Evolutionary conservation across 2,888 invertebrate species (phyloP).

Genomic region (Noctua janthina): DNA sequence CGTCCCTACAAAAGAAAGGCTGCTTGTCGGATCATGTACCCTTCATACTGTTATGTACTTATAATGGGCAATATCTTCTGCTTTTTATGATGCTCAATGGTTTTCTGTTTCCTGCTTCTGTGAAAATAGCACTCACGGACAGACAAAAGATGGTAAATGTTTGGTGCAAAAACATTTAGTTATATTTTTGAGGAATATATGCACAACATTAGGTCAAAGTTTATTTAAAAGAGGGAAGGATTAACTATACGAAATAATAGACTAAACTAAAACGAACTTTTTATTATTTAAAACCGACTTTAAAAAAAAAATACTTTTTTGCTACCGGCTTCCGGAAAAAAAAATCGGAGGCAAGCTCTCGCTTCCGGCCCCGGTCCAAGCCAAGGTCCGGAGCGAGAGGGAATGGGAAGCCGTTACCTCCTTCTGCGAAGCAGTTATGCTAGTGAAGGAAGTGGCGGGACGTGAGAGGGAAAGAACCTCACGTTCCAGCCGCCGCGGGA

Average conservation of each 20-base stretch:
- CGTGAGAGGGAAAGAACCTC: too few relatives aligned
- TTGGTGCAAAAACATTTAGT: not conserved
- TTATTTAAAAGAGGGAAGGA: not conserved
- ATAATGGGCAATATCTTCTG: conserved; percentile 21
- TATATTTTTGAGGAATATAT: not conserved
- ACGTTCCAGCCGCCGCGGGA: too few relatives aligned
- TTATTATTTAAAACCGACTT: too few relatives aligned
- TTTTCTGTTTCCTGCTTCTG: conserved; percentile 8
- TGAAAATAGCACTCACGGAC: not conserved
- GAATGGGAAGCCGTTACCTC: too few relatives aligned
- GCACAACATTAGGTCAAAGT: not conserved
- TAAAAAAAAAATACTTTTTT: too few relatives aligned
- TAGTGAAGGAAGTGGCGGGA: too few relatives aligned
- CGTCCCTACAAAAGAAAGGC: conserved; percentile 19
- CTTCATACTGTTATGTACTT: conserved; percentile 23
- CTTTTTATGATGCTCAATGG: conserved; percentile 12
- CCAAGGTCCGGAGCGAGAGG: too few relatives aligned
- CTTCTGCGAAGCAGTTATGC: too few relatives aligned
- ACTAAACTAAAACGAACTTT: not conserved
- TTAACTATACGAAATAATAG: not conserved
- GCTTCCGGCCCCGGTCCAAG: too few relatives aligned
- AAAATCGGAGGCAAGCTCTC: too few relatives aligned
- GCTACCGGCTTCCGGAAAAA: too few relatives aligned
- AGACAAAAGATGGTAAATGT: not conserved
- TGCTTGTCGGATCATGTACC: conserved; percentile 26